Base-by-base conservation (phyloP, 2,113 vertebrate genomes). In the Datnioides undecimradiatus region DNA sequence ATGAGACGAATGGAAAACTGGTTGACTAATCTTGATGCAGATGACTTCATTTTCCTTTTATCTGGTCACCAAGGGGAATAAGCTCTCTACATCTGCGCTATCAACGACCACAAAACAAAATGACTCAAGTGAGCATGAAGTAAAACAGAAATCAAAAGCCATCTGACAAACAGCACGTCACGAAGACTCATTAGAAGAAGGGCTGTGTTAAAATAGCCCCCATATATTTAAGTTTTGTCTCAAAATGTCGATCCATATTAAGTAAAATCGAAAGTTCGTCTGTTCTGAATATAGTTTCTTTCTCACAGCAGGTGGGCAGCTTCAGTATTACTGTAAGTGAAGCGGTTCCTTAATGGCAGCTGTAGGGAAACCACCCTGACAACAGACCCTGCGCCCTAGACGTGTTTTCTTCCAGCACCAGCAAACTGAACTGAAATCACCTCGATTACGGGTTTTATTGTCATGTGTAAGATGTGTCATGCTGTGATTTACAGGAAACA, bases 291-390 rank as follows among this genome's bases (percentile, higher is more conserved):
- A 67, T 60, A 78, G 52, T 8, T 31, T 6, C 33, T 64, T 79
- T 79, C 54, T 76, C 27, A 19, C 40, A 74, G 63, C 40, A 74
- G 82, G 86, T 87, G 86, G 85, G 88, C 58, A 86, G 84, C 57
- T 54, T 52, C 43, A 76, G 33, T 59, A 48, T 91, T 86, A 87
- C 90, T 82, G 89, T 86, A 90, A 93, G 57, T 87, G 72, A 92
- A 90, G 68, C 49, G 1, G 59, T 78, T 85, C n/a, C 34, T 72
- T 72, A 63, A 23, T 83, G 70, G 64, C 78, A 82, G 82, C 77
- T 86, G 58, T 17, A 79, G 89, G 93, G 91, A 83, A 93, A 89
- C 72, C 75, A 90, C 90, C 88, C 58, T 38, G 29, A 65, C 69
- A 64, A 6, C 13, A 68, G 33, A 78, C 38, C 6, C 17, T 21